phyloP scores from a whole-genome alignment of 2,797 vertebrate species.

The Microhierax caerulescens region DNA sequence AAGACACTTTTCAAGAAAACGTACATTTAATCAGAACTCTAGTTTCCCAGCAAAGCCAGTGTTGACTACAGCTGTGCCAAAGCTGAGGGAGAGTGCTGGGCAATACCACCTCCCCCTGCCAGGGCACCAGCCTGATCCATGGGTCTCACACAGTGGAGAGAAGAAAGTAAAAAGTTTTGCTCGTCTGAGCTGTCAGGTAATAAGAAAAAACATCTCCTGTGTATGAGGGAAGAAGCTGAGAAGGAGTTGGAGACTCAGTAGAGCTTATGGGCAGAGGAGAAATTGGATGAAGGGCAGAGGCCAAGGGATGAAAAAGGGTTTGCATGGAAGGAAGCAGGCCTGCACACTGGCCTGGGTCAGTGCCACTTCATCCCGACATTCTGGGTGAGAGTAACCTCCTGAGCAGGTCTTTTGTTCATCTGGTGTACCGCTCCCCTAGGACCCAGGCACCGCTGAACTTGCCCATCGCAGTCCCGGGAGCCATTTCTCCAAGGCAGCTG shows the following conservation, averaged over 20 bases:
- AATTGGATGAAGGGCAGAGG: neutral
- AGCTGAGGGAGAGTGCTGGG: neutral
- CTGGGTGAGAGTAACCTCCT: neutral
- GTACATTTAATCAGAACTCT: neutral
- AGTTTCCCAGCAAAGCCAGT: neutral
- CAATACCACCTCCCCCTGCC: neutral
- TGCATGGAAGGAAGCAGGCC: neutral
- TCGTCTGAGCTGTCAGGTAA: neutral
- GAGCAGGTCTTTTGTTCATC: neutral
- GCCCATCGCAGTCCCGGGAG: neutral
- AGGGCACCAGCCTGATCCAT: neutral
- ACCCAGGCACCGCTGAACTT: neutral
- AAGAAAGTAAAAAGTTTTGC: neutral
- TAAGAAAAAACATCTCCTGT: neutral
- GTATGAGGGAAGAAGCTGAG: neutral
- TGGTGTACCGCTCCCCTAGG: neutral
- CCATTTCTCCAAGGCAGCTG: neutral
- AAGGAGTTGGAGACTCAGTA: neutral
- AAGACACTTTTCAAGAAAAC: slow-evolving; percentile 33
- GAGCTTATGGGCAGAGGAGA: neutral
- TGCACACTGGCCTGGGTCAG: neutral
- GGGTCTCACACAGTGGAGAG: neutral
- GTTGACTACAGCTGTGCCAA: neutral
- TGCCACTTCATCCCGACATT: neutral
- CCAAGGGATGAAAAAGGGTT: neutral